Evolutionary conservation across 2,113 vertebrate genomes (phyloP), one percentile per base, ranked within the genome.

Genomic region (Empidonax alnorum): DNA sequence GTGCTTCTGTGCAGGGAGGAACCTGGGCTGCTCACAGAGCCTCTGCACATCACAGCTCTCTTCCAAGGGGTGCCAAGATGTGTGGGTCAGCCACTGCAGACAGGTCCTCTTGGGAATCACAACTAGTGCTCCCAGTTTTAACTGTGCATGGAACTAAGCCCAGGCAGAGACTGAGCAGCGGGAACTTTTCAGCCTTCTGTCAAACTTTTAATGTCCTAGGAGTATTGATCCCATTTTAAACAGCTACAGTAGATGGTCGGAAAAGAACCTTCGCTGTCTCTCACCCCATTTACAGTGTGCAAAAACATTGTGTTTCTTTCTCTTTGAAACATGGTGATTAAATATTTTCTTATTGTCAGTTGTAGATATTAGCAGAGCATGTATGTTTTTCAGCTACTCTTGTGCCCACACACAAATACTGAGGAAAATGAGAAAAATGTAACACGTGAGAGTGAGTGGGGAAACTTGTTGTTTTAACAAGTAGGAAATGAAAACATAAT

Each of bases 381-480:
- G 25, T 41, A 30, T 49, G 37, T 74, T 88, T 82, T 90, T 76
- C 37, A 62, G 0, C 31, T 52, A 14, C 79, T 77, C 49, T 80
- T 69, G 9, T 81, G 87, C 59, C 82, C 84, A 78, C 82, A 94
- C 55, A 79, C 24, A 75, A 76, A 80, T 73, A 79, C 44, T 58
- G 52, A 88, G 71, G 65, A 72, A 87, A 96, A 39, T 61, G 31
- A 90, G 83, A 93, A 74, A 79, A 95, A 87, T 31, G 17, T 65
- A 80, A 41, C 47, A 44, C 44, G 35, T 66, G 27, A 90, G 86
- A 96, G 90, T 20, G 65, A 84, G 30, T 71, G 46, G 81, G 58
- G 72, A 77, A 96, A 94, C 52, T 56, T 89, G n/a, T 41, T 87
- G 52, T 62, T 96, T 96, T 96, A 96, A 94, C 78, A 93, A 91